Conservation (phyloP, 2,888 invertebrate genomes). For the Alloscopus bannaensis region DNA sequence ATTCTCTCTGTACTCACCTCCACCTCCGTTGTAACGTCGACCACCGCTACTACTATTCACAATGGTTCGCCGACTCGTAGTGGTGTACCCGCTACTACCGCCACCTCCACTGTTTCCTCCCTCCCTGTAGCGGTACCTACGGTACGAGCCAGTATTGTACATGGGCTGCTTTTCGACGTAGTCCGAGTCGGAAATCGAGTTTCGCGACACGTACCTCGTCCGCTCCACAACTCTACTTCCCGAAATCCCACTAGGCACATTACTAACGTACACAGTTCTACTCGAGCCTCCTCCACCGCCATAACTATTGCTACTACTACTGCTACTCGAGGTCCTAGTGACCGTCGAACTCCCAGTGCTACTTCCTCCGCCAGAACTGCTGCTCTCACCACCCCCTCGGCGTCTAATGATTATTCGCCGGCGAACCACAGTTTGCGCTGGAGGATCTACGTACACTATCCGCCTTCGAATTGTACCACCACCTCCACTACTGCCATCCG, state of each 20-base stretch:
- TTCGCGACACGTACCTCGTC: constrained; percentile 39
- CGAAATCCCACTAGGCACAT: constrained; percentile 34
- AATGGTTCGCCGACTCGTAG: constrained; percentile 29
- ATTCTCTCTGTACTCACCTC: constrained; percentile 40
- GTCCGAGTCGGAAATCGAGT: constrained; percentile 22
- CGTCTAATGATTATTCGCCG: constrained; percentile 43
- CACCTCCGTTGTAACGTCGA: constrained; percentile 14
- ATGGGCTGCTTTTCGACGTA: constrained; percentile 30
- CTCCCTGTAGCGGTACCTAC: constrained; percentile 29
- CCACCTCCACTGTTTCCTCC: neutral
- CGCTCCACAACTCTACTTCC: constrained; percentile 43
- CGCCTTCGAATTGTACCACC: constrained; percentile 25
- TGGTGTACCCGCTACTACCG: neutral
- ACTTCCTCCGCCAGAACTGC: constrained; percentile 3
- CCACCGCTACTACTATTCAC: no score
- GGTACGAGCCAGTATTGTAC: constrained; percentile 41
- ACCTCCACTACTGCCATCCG: neutral
- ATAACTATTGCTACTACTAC: constrained; percentile 14
- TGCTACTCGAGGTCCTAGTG: constrained; percentile 15
- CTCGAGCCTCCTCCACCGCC: constrained; percentile 15
- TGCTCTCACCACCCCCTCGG: constrained; percentile 11
- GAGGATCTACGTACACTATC: constrained; percentile 50
- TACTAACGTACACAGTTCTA: neutral
- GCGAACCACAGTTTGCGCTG: constrained; percentile 50
- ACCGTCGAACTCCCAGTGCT: neutral